Evolutionary conservation across 2,888 invertebrate genomes (phyloP), one percentile per base, ranked within the genome.

Genomic region (Syritta pipiens): DNA sequence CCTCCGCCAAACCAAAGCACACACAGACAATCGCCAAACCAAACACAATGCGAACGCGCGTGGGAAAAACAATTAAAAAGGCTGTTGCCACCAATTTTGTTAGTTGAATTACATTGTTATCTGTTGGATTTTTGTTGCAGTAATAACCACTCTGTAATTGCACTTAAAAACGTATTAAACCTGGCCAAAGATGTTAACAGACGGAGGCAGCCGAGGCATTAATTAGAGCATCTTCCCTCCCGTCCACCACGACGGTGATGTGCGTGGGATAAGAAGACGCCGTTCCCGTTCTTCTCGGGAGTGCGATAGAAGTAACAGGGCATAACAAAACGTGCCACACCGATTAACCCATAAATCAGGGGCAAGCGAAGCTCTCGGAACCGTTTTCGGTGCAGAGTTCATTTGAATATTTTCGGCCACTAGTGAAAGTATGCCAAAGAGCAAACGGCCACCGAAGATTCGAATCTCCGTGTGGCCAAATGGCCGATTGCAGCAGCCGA

Each of bases 41-140:
- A 14, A 19, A 7, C 14, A 77, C 77, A 77, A 77, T 77, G 22
- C 53, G n/a, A 72, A 48, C 72, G 77, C 77, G 77, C 77, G 77
- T 77, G 77, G 77, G 77, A 77, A 77, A 77, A 72, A 77, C 77
- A 72, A 77, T 77, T 77, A 77, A 65, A 65, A 67, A 65, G 46
- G 59, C 72, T 71, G 59, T 77, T 77, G 71, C 72, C 65, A 77
- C 65, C 59, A 77, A 60, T 71, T 77, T 71, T 60, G 69, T 65
- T 71, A 72, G 63, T 65, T 67, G 59, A 67, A 67, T 72, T 65
- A 77, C 71, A 77, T 65, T 77, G 63, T 77, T 76, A 71, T 71
- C 51, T 63, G 57, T 37, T 12, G 37, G 49, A 63, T 30, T 63
- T 62, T 69, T 76, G 69, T 69, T 63, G 57, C 51, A 71, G 59